These are phyloP conservation scores for Pachymerium ferrugineum DNA, from an alignment of 2,888 invertebrate species.

Conservation along the genomic window DNA sequence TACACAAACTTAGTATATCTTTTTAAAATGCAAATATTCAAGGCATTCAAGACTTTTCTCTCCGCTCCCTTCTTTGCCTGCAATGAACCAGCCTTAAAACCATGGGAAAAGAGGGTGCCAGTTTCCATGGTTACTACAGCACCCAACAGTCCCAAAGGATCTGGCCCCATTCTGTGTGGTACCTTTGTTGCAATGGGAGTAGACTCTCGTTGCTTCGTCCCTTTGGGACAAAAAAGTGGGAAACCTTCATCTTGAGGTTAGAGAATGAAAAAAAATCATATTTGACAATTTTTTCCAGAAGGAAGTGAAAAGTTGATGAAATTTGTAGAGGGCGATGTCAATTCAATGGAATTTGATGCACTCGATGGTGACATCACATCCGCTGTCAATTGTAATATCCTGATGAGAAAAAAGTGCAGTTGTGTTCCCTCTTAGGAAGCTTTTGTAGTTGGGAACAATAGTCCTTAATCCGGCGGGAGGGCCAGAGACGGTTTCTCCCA, in stretches of 20 bases:
- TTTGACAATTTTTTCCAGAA: slow-evolving; percentile 7
- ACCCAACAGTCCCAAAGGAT: slow-evolving; percentile 29
- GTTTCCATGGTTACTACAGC: slow-evolving; percentile 25
- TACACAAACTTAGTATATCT: too few relatives aligned
- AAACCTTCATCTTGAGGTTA: slow-evolving; percentile 3
- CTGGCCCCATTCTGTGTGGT: slow-evolving; percentile 7
- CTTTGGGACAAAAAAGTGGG: background rate
- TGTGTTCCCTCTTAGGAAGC: background rate
- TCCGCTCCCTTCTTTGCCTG: background rate
- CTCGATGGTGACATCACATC: slow-evolving; percentile 25
- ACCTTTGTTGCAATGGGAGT: slow-evolving; percentile 20
- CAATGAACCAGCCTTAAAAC: slow-evolving; percentile 5
- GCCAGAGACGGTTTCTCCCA: slow-evolving; percentile 11
- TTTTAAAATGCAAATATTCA: too few relatives aligned
- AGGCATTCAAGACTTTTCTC: too few relatives aligned
- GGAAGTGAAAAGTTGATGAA: slow-evolving; percentile 11
- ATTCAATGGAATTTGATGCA: background rate
- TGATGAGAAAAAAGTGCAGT: slow-evolving; percentile 19
- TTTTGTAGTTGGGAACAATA: slow-evolving; percentile 10
- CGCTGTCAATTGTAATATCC: slow-evolving; percentile 20
- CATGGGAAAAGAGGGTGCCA: slow-evolving; percentile 29
- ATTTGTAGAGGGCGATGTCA: background rate
- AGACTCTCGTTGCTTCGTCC: slow-evolving; percentile 5
- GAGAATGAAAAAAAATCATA: slow-evolving; percentile 8
- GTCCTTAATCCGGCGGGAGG: slow-evolving; percentile 25